phyloP scores from a whole-genome alignment of 2,113 vertebrate genomes.

The Etheostoma spectabile region DNA sequence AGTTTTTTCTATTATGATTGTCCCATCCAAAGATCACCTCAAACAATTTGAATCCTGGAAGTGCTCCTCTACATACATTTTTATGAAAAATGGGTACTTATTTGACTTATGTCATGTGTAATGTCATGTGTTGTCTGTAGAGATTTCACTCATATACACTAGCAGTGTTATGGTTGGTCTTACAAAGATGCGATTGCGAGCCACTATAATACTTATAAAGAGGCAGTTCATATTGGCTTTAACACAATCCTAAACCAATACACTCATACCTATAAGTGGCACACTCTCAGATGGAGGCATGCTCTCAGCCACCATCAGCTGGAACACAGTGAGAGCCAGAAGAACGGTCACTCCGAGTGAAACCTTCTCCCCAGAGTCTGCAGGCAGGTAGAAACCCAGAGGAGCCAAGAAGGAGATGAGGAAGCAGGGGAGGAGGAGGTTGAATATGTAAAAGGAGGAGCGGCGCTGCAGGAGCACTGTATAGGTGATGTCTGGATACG shows the following conservation, averaged over 20 bases:
- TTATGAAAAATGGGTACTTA: background rate
- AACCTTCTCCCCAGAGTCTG: constrained; percentile 98
- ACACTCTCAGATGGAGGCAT: constrained; percentile 98
- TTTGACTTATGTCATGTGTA: background rate
- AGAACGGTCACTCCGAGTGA: constrained; percentile 96
- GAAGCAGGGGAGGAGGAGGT: constrained; percentile 95
- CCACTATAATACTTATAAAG: background rate
- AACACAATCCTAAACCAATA: background rate
- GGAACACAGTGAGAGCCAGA: constrained; percentile 96
- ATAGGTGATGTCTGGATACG: constrained; percentile 97
- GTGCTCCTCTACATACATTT: too few species aligned
- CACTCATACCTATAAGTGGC: constrained; percentile 92
- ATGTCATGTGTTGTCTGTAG: background rate
- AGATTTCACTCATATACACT: background rate
- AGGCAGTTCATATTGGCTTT: background rate
- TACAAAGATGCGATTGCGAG: background rate
- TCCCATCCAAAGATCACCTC: too few species aligned
- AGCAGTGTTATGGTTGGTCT: too few species aligned
- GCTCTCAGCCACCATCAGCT: constrained; percentile 99
- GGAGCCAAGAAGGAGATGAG: constrained; percentile 98
- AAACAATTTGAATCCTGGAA: too few species aligned
- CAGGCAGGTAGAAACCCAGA: constrained; percentile 96
- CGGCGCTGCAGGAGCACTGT: constrained; percentile 94
- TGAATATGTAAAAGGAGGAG: constrained; percentile 97
- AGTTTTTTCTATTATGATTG: too few species aligned